Evolutionary conservation across 2,888 invertebrate genomes (phyloP).

Genomic region (Caenorhabditis japonica): DNA sequence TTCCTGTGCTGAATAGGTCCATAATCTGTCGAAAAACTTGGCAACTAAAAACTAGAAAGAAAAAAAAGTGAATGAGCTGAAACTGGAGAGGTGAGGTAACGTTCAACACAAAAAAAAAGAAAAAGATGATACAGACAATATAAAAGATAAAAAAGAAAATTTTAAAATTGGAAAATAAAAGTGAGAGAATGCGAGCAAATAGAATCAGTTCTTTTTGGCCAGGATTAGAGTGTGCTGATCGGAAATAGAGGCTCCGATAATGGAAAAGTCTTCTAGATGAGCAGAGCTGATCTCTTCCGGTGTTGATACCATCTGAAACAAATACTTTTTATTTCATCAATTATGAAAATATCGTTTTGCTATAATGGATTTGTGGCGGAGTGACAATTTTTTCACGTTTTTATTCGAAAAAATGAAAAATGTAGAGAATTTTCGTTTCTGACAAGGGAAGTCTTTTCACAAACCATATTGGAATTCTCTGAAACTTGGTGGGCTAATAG

Average conservation of each 20-base stretch:
- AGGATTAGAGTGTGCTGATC: conserved; percentile 74
- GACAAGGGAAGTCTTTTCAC: too few relatives aligned
- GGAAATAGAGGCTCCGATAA: conserved; percentile 71
- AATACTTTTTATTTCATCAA: background rate
- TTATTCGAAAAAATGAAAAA: too few relatives aligned
- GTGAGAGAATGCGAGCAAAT: background rate
- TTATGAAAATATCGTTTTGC: too few relatives aligned
- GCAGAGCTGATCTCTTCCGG: conserved; percentile 71
- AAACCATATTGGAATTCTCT: too few relatives aligned
- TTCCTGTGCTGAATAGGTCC: too few relatives aligned
- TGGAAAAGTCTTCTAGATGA: conserved; percentile 71
- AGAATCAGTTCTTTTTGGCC: conserved; percentile 51
- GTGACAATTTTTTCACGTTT: too few relatives aligned
- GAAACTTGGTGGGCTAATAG: too few relatives aligned
- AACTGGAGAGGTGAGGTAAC: background rate
- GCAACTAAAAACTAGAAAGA: conserved; percentile 1
- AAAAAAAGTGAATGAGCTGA: background rate
- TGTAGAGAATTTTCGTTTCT: too few relatives aligned
- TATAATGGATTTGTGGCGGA: too few relatives aligned
- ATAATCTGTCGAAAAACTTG: too few relatives aligned
- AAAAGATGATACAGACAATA: conserved; percentile 19
- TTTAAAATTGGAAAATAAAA: background rate
- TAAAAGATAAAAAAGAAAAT: background rate
- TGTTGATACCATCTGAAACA: conserved; percentile 63
- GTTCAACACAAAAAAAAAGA: conserved; percentile 7